phyloP scores from a whole-genome alignment of 2,113 vertebrate species.

The Catagonus wagneri region DNA sequence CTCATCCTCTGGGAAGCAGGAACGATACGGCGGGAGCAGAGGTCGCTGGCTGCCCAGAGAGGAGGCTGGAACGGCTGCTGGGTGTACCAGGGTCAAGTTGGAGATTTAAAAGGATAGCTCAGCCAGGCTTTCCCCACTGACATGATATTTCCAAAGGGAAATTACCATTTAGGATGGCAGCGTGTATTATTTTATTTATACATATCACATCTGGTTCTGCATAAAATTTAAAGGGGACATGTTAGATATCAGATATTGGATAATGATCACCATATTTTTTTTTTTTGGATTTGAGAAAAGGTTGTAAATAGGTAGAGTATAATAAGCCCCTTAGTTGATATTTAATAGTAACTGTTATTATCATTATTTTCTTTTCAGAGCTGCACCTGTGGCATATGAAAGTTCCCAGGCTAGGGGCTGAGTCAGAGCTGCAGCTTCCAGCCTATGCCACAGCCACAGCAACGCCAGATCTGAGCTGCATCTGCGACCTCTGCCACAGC shows the following conservation, averaged over 20 bases:
- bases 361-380: too few species aligned
- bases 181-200: background rate
- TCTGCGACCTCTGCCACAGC: too few species aligned
- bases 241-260: background rate
- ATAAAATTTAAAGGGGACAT: background rate
- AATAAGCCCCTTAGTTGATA: background rate
- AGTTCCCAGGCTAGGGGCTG: too few species aligned
- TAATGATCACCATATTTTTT: background rate
- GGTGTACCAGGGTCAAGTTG: background rate
- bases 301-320: background rate
- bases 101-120: background rate
- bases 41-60: background rate
- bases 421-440: too few species aligned
- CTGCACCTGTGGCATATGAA: too few species aligned
- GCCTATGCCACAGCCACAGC: too few species aligned
- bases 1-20: background rate
- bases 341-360: background rate
- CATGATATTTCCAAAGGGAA: background rate
- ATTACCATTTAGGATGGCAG: fast-evolving
- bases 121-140: background rate
- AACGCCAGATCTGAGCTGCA: too few species aligned
- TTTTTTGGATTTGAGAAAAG: background rate
- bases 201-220: background rate
- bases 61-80: background rate
- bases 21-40: background rate